Conservation (phyloP, 2,888 invertebrate genomes). For the Punctoribates punctum region DNA sequence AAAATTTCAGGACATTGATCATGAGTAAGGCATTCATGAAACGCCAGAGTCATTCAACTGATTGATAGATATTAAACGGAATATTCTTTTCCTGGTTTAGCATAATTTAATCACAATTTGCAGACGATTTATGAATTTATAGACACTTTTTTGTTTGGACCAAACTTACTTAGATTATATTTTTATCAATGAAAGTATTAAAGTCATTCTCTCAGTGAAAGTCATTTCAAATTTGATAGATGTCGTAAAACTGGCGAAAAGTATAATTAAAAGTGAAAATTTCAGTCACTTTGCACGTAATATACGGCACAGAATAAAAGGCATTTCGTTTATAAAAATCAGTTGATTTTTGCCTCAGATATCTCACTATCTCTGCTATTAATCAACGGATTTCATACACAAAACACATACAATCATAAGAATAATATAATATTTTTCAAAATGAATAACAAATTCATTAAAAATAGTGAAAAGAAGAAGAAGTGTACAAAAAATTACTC, state of each 20-base stretch:
- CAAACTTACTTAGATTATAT: neutral
- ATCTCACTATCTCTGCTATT: neutral
- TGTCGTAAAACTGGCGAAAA: neutral
- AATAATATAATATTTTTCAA: neutral
- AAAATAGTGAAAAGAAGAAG: neutral
- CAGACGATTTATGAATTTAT: neutral
- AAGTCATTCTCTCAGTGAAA: no score
- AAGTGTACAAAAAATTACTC: neutral
- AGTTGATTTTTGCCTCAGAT: slow-evolving; percentile 8
- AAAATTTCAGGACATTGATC: neutral
- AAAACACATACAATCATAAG: neutral
- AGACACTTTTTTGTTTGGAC: neutral
- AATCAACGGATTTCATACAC: neutral
- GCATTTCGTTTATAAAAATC: neutral
- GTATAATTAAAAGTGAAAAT: slow-evolving; percentile 2
- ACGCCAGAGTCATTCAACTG: neutral
- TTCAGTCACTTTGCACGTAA: neutral
- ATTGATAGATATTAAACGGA: neutral
- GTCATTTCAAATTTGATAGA: neutral
- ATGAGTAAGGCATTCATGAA: neutral
- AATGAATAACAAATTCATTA: slow-evolving; percentile 8
- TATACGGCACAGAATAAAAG: neutral
- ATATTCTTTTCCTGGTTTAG: slow-evolving; percentile 16
- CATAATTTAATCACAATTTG: slow-evolving; percentile 9
- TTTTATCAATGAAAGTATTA: neutral